Base-by-base conservation (phyloP, 2,888 invertebrate species). In the Augochlorella aurata region DNA sequence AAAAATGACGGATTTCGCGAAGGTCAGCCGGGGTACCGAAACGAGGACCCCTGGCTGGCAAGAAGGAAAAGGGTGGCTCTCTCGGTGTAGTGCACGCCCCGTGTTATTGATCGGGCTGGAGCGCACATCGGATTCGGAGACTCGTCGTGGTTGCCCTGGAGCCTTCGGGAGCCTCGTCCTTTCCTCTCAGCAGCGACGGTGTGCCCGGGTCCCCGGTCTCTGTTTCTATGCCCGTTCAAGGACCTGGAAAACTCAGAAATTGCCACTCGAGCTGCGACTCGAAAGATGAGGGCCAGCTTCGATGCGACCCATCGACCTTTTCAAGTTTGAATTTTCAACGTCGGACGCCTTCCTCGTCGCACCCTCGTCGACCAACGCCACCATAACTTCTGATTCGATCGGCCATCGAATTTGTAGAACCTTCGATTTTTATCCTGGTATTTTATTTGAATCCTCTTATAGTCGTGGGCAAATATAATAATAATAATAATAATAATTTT, bases 61-160 rank as follows among this genome's bases (percentile, higher is more conserved):
- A 77, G 81, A 85, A 85, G 87, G 85, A 86, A 88, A 84, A 88
- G 87, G 84, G 85, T 84, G 79, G 79, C 83, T 76, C 54, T 54
- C 63, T 18, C 78, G 81, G 65, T 63, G 88, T 87, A 88, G 92
- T 91, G 91, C 90, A 92, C 91, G 92, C 92, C 92, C 91, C 89
- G 90, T 84, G 90, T 91, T 93, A 93, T 93, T 93, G 93, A 93
- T 93, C 93, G 92, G 87, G 81, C 85, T 87, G 87, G 85, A 90
- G 92, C 90, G 88, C 89, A 90, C 90, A 90, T 90, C 89, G 90
- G 90, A 90, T 92, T 91, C 89, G 89, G 89, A 90, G 89, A 82
- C 86, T 89, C 89, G 87, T 83, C 84, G 84, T 68, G 79, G 85
- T 79, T 82, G 80, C 85, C 85, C 85, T 69, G 85, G 84, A 81